Percentiles rank a stretch among this genome's conserved stretches.
Conservation (phyloP, 2,888 invertebrate species). For the Heliconius hortense region DNA sequence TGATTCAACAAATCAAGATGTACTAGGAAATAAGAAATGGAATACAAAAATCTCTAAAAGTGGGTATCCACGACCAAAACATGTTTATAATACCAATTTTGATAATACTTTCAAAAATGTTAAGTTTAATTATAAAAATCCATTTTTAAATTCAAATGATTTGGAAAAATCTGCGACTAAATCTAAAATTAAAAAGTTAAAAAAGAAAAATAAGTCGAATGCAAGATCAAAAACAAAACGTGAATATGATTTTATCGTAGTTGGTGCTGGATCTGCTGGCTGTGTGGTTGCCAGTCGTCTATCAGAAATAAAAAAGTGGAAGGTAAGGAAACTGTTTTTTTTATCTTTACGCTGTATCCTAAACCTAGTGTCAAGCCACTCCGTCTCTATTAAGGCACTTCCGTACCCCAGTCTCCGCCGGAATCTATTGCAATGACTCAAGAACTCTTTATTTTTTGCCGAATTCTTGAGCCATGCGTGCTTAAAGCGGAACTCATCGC, state of each 20-base stretch:
- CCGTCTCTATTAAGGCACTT: too few species aligned
- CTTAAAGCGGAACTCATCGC: too few species aligned
- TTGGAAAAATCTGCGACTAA: background rate
- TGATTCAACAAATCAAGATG: too few species aligned
- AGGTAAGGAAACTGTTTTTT: slow-evolving; percentile 56
- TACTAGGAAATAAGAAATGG: too few species aligned
- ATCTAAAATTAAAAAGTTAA: background rate
- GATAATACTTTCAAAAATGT: background rate
- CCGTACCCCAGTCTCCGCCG: too few species aligned
- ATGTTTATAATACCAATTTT: background rate
- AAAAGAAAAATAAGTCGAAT: background rate
- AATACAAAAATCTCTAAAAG: background rate
- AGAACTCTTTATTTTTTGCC: too few species aligned
- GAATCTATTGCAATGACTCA: too few species aligned
- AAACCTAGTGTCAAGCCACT: too few species aligned
- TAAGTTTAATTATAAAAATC: background rate
- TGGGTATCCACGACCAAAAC: background rate
- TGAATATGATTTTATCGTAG: slow-evolving; percentile 80
- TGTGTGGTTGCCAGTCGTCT: slow-evolving; percentile 85
- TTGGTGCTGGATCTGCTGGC: slow-evolving; percentile 87
- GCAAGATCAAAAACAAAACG: background rate
- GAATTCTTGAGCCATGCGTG: too few species aligned
- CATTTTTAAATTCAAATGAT: background rate
- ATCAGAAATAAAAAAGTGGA: slow-evolving; percentile 83
- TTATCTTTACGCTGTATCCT: background rate